Evolutionary conservation across 2,113 vertebrate species (phyloP), one percentile per base, ranked within the genome.

Genomic region (Proteles cristata): DNA sequence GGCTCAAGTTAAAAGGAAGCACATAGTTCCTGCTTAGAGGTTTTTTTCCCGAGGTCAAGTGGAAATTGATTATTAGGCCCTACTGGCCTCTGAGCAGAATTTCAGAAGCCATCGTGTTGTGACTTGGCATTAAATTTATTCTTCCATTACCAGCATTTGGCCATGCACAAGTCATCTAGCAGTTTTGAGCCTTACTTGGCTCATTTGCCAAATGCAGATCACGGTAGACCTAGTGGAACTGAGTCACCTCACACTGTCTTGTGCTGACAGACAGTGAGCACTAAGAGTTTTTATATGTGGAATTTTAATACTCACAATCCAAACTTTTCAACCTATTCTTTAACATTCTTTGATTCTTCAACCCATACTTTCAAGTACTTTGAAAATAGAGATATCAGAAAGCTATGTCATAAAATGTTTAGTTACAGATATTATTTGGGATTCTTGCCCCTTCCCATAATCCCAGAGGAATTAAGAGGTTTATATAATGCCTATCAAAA

Each of bases 1-100:
- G 69, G 74, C n/a, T n/a, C 17, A 82, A 97, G 50, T 79, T 73
- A 90, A 92, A 92, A 88, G 66, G 39, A 96, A 93, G 43, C 16
- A 16, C 21, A 21, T 26, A 63, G 55, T 48, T 82, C 50, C 45
- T 88, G 7, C 28, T 45, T 76, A 21, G 35, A 93, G 25, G 1
- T 81, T 66, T 95, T 45, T 66, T 88, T 61, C 26, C 25, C 66
- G 39, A 19, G 45, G 35, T 93, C 83, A 93, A 85, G 33, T 58
- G 5, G 11, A 61, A 55, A 89, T 77, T 84, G 61, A 68, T 80
- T 19, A 66, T 71, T 85, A 83, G 21, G 11, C 11, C 45, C 7
- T 33, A 43, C 14, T 76, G 65, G 31, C 15, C 88, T 76, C 25
- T 53, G 61, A 91, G 66, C 4, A 69, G 25, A n/a, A 45, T 93